Evolutionary conservation across 2,113 vertebrate species (phyloP).

Genomic region (Osmerus mordax): DNA sequence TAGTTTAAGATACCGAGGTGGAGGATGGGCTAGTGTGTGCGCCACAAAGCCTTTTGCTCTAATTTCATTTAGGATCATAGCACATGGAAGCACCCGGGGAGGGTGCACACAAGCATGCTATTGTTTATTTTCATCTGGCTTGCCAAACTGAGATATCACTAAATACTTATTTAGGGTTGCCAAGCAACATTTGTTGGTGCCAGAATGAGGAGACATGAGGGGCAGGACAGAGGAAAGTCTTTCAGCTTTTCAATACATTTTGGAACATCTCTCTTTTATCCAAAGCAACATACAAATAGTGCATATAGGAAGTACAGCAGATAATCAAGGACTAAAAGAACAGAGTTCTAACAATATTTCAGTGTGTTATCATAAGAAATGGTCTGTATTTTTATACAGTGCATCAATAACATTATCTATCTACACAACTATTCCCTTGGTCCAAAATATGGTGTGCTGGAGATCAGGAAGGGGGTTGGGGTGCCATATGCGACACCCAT

Average conservation of each 20-base stretch:
- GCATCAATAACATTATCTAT: too few relatives aligned
- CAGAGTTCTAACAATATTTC: too few relatives aligned
- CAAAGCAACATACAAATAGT: too few relatives aligned
- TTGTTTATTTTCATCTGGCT: constrained; percentile 35
- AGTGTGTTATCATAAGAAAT: too few relatives aligned
- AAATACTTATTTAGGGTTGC: constrained; percentile 35
- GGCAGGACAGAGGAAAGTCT: not conserved
- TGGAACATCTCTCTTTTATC: not conserved
- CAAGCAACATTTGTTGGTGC: constrained; percentile 19
- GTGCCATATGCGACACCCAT: constrained; percentile 7
- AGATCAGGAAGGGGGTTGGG: not conserved
- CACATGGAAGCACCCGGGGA: constrained; percentile 13
- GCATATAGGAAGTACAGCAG: too few relatives aligned
- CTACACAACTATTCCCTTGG: not conserved
- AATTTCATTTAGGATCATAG: constrained; percentile 1
- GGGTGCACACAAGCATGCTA: constrained; percentile 22
- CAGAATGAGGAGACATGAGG: constrained; percentile 9
- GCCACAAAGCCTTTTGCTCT: not conserved
- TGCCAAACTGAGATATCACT: constrained; percentile 33
- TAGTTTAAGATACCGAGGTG: not conserved
- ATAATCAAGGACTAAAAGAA: too few relatives aligned
- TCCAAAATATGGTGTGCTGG: not conserved
- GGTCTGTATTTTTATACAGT: too few relatives aligned
- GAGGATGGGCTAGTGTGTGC: not conserved
- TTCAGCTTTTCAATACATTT: not conserved